phyloP scores from a whole-genome alignment of 2,888 invertebrate species.

The Epistrophe eligans region DNA sequence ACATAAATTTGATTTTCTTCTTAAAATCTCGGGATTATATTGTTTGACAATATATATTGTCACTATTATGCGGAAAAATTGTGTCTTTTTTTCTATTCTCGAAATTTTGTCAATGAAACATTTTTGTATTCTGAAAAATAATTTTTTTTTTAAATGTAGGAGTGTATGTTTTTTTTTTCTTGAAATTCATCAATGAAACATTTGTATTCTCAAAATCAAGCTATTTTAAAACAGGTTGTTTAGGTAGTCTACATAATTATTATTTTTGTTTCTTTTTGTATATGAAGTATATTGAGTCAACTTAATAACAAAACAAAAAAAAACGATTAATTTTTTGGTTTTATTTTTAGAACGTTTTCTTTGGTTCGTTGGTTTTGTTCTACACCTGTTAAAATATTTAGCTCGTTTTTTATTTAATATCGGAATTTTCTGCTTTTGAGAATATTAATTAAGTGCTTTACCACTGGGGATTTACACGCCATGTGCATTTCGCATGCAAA shows the following conservation, averaged over 20 bases:
- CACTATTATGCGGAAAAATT: background rate
- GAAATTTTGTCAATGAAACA: constrained; percentile 29
- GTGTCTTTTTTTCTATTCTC: background rate
- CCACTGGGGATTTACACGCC: constrained; percentile 5
- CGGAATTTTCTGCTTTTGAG: background rate
- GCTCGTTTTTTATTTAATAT: background rate
- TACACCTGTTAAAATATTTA: constrained; percentile 1
- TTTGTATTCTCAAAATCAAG: background rate
- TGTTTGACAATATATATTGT: background rate
- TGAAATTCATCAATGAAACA: constrained; percentile 32
- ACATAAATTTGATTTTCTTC: background rate
- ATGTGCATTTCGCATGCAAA: constrained; percentile 2
- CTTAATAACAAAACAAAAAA: background rate
- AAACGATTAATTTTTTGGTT: background rate
- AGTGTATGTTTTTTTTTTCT: background rate
- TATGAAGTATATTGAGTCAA: background rate
- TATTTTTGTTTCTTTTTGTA: background rate
- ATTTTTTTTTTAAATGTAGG: background rate
- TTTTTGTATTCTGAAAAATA: background rate
- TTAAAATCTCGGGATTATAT: background rate
- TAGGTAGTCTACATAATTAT: background rate
- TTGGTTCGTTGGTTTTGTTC: background rate
- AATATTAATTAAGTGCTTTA: background rate
- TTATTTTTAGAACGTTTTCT: constrained; percentile 3
- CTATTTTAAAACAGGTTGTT: background rate